Percentiles rank a stretch among this genome's conserved stretches.
phyloP scores from a whole-genome alignment of 2,888 invertebrate species.

The Cerastis rubricosa region DNA sequence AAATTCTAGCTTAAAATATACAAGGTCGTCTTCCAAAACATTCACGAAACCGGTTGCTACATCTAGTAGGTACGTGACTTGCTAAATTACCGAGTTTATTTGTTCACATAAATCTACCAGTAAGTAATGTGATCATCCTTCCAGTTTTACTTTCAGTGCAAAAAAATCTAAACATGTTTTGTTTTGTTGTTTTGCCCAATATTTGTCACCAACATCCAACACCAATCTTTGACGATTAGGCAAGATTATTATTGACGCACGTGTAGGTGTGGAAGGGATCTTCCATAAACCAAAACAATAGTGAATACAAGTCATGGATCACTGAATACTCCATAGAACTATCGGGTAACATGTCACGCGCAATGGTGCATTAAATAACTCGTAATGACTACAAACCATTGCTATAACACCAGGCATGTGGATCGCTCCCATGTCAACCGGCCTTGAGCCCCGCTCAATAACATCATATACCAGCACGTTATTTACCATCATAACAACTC shows the following conservation, averaged over 20 bases:
- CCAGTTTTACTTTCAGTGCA: not conserved
- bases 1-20: conserved; percentile 21
- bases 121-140: not conserved
- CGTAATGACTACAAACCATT: conserved; percentile 41
- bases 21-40: conserved; percentile 43
- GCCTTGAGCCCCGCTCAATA: conserved; percentile 64
- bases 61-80: conserved; percentile 16
- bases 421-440: conserved; percentile 60
- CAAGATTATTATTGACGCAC: conserved; percentile 10
- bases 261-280: not conserved
- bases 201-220: conserved; percentile 13
- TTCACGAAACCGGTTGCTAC: conserved; percentile 21
- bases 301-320: conserved; percentile 45
- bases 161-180: not conserved
- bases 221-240: not conserved
- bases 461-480: conserved; percentile 49
- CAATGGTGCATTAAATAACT: conserved; percentile 61
- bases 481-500: conserved; percentile 54
- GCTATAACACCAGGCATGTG: conserved; percentile 52
- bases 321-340: conserved; percentile 46
- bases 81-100: not conserved
- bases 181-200: no score
- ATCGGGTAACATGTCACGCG: conserved; percentile 50
- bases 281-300: conserved; percentile 52
- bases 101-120: not conserved